Evolutionary conservation across 2,113 vertebrate species (phyloP).

Genomic region (Dendropsophus ebraccatus): DNA sequence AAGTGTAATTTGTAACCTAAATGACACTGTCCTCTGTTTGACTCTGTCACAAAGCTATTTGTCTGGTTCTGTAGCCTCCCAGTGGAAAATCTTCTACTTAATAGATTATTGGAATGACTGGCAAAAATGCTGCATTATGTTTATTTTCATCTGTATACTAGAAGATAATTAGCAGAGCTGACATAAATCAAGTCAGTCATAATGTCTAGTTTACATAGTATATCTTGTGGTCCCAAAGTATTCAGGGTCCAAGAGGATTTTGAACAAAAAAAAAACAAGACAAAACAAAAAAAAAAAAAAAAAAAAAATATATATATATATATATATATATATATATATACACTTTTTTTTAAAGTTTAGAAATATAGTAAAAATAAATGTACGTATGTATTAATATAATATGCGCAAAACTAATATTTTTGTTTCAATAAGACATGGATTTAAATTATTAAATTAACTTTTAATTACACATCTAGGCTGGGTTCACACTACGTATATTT

Average conservation of each 20-base stretch:
- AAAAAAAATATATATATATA: background rate
- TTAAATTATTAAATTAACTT: too few relatives aligned
- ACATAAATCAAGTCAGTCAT: background rate
- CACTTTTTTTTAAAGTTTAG: too few relatives aligned
- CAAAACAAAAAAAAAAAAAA: too few relatives aligned
- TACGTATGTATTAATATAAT: too few relatives aligned
- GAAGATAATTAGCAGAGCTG: background rate
- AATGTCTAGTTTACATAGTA: background rate
- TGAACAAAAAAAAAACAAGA: too few relatives aligned
- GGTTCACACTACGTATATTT: too few relatives aligned
- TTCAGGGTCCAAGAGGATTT: background rate
- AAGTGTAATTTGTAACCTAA: slow-evolving; percentile 72
- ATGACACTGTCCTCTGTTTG: slow-evolving; percentile 70
- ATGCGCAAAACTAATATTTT: too few relatives aligned
- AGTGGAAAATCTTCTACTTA: background rate
- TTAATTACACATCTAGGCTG: too few relatives aligned
- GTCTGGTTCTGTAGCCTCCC: slow-evolving; percentile 20
- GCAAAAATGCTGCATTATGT: background rate
- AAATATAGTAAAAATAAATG: too few relatives aligned
- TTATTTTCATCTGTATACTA: background rate
- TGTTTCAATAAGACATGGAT: too few relatives aligned
- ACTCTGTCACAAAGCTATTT: slow-evolving; percentile 57
- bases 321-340: background rate
- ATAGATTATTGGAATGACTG: background rate
- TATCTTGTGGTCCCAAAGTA: background rate